These are phyloP conservation scores for Nebria ingens DNA, from an alignment of 1,140 invertebrate genomes.

Conservation along the genomic window DNA sequence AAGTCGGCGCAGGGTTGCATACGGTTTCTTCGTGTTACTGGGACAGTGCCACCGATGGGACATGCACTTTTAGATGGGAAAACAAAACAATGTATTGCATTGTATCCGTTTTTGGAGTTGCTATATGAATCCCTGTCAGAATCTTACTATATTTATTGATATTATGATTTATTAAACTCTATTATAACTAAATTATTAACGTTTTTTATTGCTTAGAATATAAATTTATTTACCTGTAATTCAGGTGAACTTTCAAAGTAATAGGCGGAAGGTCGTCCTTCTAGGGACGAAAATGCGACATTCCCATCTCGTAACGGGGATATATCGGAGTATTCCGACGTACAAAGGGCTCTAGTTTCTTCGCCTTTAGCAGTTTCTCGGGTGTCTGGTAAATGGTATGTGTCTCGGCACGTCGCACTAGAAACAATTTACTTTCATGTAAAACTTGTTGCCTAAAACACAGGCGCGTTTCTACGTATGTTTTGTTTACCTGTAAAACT, in stretches of 20 bases:
- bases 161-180: background rate
- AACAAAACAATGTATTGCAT: slow-evolving; percentile 99
- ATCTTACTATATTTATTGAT: background rate
- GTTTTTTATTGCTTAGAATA: no score
- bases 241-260: slow-evolving; percentile 81
- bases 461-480: no score
- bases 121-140: slow-evolving; percentile 26
- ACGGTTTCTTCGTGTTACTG: slow-evolving; percentile 97
- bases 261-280: slow-evolving; percentile 85
- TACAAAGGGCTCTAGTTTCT: slow-evolving; percentile 85
- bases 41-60: slow-evolving; percentile 93
- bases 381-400: slow-evolving; percentile 73
- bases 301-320: slow-evolving; percentile 91
- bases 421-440: slow-evolving; percentile 18
- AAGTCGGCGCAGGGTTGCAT: slow-evolving; percentile 92
- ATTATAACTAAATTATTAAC: no score
- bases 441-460: no score
- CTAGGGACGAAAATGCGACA: slow-evolving; percentile 91
- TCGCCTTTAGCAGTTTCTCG: slow-evolving; percentile 55
- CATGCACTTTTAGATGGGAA: slow-evolving; percentile 96
- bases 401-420: slow-evolving; percentile 81
- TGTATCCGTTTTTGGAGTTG: slow-evolving; percentile 38
- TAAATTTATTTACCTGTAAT: slow-evolving; percentile 75
- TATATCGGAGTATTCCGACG: slow-evolving; percentile 94
- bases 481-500: slow-evolving; percentile 90